phyloP scores from a whole-genome alignment of 2,113 vertebrate species.

The Lagopus leucura region DNA sequence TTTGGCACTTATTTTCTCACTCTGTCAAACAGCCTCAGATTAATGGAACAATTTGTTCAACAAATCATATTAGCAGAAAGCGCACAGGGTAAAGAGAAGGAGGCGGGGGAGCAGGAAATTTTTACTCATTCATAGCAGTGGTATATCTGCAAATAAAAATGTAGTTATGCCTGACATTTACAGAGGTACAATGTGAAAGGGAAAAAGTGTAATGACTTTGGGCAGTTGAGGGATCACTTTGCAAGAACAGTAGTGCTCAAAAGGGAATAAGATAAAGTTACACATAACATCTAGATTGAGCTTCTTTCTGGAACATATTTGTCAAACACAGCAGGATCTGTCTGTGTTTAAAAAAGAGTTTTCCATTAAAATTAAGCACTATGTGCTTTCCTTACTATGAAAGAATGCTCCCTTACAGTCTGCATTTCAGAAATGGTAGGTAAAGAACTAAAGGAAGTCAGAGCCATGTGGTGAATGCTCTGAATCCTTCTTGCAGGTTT shows the following conservation, averaged over 20 bases:
- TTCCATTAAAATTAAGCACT: conserved; percentile 77
- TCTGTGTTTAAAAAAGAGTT: conserved; percentile 68
- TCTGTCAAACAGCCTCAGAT: conserved; percentile 90
- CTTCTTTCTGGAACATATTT: conserved; percentile 80
- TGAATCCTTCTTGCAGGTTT: not conserved
- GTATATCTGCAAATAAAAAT: conserved; percentile 94
- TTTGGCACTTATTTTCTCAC: conserved; percentile 89
- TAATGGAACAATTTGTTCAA: conserved; percentile 94
- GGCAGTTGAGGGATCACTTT: conserved; percentile 85
- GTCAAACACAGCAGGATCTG: conserved; percentile 76
- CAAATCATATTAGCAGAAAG: conserved; percentile 94
- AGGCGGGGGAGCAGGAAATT: conserved; percentile 82
- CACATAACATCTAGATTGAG: conserved; percentile 80
- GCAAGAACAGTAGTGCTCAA: conserved; percentile 79
- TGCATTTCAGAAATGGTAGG: conserved; percentile 28
- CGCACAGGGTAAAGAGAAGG: conserved; percentile 84
- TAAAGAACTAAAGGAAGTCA: conserved; percentile 54
- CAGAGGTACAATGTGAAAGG: conserved; percentile 86
- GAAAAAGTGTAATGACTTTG: conserved; percentile 88
- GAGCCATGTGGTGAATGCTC: not conserved
- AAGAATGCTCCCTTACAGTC: conserved; percentile 43
- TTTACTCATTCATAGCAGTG: conserved; percentile 85
- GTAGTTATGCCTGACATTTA: conserved; percentile 94
- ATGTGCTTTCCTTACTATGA: conserved; percentile 52
- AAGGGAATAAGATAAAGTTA: conserved; percentile 87